These are phyloP conservation scores for Otocyon megalotis DNA, from an alignment of 2,113 vertebrate species.

Conservation along the genomic window DNA sequence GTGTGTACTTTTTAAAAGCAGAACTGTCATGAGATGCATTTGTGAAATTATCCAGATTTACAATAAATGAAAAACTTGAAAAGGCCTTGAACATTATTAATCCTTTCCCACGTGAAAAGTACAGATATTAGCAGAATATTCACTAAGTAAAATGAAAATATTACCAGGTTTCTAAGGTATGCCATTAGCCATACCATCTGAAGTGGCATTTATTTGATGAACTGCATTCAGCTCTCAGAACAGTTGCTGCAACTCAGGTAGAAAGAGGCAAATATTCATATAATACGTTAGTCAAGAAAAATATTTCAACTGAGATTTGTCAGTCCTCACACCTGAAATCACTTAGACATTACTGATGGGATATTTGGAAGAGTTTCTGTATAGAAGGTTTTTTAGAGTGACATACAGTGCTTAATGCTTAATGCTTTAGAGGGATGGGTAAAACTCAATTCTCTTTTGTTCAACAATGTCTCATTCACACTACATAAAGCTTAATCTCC, in stretches of 20 bases:
- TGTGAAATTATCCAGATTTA: not conserved
- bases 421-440: slow-evolving; percentile 67
- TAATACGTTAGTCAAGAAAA: slow-evolving; percentile 55
- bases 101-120: not conserved
- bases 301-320: slow-evolving; percentile 66
- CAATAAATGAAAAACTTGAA: not conserved
- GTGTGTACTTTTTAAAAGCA: not conserved
- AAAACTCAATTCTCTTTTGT: slow-evolving; percentile 77
- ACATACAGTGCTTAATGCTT: slow-evolving; percentile 60
- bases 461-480: slow-evolving; percentile 88
- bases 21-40: not conserved
- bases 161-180: slow-evolving; percentile 72
- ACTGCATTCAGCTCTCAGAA: slow-evolving; percentile 53
- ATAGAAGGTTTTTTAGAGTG: not conserved
- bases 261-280: slow-evolving; percentile 60
- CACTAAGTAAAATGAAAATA: slow-evolving; percentile 47
- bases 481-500: slow-evolving; percentile 64
- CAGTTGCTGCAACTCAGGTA: slow-evolving; percentile 40
- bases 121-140: not conserved
- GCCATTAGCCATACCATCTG: slow-evolving; percentile 59
- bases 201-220: slow-evolving; percentile 71
- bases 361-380: slow-evolving; percentile 41
- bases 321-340: slow-evolving; percentile 26
- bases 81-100: not conserved
- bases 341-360: slow-evolving; percentile 34